Percentiles rank a stretch among this genome's conserved stretches.
These are phyloP conservation scores for Spodoptera exigua DNA, from an alignment of 2,888 invertebrate species.

Conservation along the genomic window DNA sequence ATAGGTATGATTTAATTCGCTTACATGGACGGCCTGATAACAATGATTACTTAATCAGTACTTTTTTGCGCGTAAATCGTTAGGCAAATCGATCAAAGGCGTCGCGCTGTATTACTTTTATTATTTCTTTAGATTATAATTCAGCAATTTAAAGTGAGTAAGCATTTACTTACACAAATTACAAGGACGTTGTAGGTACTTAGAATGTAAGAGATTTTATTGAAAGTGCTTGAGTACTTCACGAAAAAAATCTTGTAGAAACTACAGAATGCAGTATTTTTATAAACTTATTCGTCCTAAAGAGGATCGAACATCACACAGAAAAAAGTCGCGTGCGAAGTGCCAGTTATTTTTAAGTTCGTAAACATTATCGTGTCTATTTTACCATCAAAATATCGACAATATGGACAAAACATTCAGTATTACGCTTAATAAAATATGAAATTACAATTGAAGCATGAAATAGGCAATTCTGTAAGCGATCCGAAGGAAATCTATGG, in stretches of 20 bases:
- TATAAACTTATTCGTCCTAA: too few species aligned
- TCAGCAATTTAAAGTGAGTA: too few species aligned
- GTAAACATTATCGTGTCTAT: too few species aligned
- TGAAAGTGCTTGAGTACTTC: too few species aligned
- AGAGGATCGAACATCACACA: neutral
- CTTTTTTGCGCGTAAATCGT: neutral
- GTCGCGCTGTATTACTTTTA: neutral
- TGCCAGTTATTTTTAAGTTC: too few species aligned
- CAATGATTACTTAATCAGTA: neutral
- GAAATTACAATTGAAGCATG: slow-evolving; percentile 63
- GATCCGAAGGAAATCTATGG: slow-evolving; percentile 59
- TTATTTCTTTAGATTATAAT: neutral
- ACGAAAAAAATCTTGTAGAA: too few species aligned
- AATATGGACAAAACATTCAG: slow-evolving; percentile 21
- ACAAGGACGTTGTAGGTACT: too few species aligned
- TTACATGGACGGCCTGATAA: slow-evolving; percentile 17
- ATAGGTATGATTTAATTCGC: neutral
- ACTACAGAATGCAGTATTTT: too few species aligned
- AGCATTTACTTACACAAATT: too few species aligned
- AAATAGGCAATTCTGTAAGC: slow-evolving; percentile 65
- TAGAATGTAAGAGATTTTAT: too few species aligned
- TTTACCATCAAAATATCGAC: neutral
- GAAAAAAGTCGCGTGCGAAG: too few species aligned
- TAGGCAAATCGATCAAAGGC: neutral
- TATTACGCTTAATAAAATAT: slow-evolving; percentile 57